Evolutionary conservation across 1,140 invertebrate species (phyloP).

Genomic region (Bombus confusus): DNA sequence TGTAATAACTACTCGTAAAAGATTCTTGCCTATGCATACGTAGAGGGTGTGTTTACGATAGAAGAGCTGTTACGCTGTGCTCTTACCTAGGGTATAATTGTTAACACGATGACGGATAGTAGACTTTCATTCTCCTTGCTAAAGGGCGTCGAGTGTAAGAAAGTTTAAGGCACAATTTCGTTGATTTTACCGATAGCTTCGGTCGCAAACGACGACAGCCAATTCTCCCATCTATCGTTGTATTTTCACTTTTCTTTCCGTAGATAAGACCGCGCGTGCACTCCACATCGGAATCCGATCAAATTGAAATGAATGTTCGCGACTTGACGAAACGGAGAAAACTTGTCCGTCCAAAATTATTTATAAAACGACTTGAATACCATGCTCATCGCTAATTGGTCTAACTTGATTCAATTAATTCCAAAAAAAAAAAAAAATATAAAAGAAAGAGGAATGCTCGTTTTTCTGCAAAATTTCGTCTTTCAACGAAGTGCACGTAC

Average conservation of each 20-base stretch:
- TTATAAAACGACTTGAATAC: too few relatives aligned
- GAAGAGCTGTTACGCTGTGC: neutral
- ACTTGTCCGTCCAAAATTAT: conserved; percentile 11
- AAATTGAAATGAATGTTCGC: neutral
- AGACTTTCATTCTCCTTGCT: neutral
- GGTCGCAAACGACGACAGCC: conserved; percentile 29
- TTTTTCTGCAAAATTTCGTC: neutral
- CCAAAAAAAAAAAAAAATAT: neutral
- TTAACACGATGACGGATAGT: neutral
- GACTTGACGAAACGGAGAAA: neutral
- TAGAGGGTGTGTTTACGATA: neutral
- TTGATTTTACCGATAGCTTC: neutral
- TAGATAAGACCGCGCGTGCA: conserved; percentile 34
- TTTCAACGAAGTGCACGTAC: conserved; percentile 4
- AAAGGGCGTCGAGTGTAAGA: neutral
- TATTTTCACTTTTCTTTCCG: conserved; percentile 24
- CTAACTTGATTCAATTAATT: neutral
- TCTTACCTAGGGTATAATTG: neutral
- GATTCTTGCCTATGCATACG: conserved; percentile 16
- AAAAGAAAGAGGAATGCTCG: neutral
- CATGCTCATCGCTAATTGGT: neutral
- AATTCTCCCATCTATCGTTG: conserved; percentile 40
- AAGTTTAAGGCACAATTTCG: neutral
- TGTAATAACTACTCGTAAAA: neutral
- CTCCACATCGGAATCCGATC: neutral